Conservation (phyloP, 2,888 invertebrate species). For the Callinectes sapidus region DNA sequence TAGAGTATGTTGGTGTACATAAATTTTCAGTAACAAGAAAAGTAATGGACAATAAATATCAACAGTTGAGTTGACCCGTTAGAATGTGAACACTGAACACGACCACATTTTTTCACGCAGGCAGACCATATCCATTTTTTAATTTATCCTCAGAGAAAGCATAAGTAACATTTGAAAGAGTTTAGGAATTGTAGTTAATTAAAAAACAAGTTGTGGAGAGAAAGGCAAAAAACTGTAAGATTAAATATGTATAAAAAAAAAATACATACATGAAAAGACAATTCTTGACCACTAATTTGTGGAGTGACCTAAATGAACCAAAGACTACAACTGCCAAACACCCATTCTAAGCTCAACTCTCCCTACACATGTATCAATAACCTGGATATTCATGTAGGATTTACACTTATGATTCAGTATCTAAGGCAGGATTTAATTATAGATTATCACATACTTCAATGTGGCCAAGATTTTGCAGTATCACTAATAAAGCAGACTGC, state of each 20-base stretch:
- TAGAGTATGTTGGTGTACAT: neutral
- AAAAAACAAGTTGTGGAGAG: neutral
- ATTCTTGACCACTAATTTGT: too few species aligned
- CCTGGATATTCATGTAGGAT: neutral
- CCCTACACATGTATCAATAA: neutral
- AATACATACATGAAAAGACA: neutral
- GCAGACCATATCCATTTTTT: too few species aligned
- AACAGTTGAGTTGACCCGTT: too few species aligned
- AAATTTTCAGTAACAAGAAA: neutral
- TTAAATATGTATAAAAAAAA: neutral
- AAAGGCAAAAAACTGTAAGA: neutral
- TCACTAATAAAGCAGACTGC: neutral
- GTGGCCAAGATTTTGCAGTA: slow-evolving; percentile 15
- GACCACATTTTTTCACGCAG: too few species aligned
- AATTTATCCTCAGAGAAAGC: neutral
- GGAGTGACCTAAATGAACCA: neutral
- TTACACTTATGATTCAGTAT: slow-evolving; percentile 7
- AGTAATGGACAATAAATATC: neutral
- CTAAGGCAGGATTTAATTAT: slow-evolving; percentile 29
- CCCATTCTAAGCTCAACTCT: neutral
- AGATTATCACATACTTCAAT: slow-evolving; percentile 6
- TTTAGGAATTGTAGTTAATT: neutral
- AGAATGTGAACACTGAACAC: too few species aligned
- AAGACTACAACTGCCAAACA: neutral
- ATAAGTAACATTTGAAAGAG: neutral